phyloP scores from a whole-genome alignment of 92 coral and sea anemone species.

The Anthopleura xanthogrammica region DNA sequence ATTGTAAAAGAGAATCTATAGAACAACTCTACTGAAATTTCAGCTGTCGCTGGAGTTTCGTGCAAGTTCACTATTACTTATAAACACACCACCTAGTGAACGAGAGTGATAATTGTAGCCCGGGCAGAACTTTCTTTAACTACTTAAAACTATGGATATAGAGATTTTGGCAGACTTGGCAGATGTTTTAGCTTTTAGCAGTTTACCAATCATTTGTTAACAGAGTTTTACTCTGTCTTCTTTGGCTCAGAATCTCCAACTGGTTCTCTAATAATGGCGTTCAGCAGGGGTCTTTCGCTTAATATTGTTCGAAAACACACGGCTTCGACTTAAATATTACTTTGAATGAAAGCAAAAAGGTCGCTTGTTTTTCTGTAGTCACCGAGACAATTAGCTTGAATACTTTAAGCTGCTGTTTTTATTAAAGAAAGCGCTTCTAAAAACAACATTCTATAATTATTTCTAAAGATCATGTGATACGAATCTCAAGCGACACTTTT shows the following conservation, averaged over 20 bases:
- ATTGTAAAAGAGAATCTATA: too few species aligned
- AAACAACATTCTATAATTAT: neutral
- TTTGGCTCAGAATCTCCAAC: neutral
- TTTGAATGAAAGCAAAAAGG: neutral
- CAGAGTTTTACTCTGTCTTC: neutral
- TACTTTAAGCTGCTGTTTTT: neutral
- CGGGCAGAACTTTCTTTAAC: neutral
- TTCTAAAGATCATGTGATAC: neutral
- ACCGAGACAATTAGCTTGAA: neutral
- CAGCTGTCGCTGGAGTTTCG: too few species aligned
- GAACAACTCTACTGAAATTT: too few species aligned
- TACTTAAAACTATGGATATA: neutral
- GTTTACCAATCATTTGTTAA: constrained; percentile 6
- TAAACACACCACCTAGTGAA: too few species aligned
- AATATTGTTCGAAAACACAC: neutral
- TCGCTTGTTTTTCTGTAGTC: neutral
- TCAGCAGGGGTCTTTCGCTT: neutral
- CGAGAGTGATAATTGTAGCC: too few species aligned
- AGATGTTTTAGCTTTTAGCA: neutral
- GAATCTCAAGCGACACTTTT: neutral
- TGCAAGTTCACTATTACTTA: too few species aligned
- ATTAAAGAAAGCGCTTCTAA: neutral
- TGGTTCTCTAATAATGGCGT: neutral
- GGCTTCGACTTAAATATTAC: neutral
- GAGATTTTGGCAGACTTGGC: neutral